Conservation (phyloP, 2,888 invertebrate genomes). For the Iphiclides podalirius region DNA sequence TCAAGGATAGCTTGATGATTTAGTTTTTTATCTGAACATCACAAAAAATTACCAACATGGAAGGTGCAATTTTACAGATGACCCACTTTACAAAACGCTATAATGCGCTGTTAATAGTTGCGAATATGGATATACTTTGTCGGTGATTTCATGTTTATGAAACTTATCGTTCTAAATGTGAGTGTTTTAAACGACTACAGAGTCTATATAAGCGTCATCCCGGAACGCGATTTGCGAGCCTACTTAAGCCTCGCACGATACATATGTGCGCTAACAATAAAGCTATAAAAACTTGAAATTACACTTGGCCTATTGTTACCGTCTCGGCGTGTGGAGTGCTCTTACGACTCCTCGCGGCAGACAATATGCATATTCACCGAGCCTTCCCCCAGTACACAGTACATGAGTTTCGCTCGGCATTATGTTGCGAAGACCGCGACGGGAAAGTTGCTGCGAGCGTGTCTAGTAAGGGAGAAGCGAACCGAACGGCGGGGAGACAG, state of each 20-base stretch:
- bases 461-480: constrained; percentile 13
- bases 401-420: constrained; percentile 24
- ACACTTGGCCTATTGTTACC: constrained; percentile 59
- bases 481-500: not conserved
- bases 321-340: constrained; percentile 47
- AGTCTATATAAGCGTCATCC: no score
- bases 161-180: no score
- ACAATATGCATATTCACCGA: constrained; percentile 66
- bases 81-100: no score
- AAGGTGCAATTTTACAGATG: no score
- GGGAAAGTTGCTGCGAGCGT: constrained; percentile 18
- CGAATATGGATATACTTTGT: no score
- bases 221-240: no score
- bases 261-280: constrained; percentile 36
- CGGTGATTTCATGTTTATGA: no score
- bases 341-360: constrained; percentile 44
- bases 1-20: no score
- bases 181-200: no score
- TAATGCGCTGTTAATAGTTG: no score
- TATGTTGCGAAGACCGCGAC: constrained; percentile 17
- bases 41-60: no score
- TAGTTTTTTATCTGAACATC: no score
- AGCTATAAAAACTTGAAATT: constrained; percentile 51
- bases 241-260: constrained; percentile 9
- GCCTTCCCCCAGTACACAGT: constrained; percentile 26